Percentiles rank a stretch among this genome's conserved stretches.
These are phyloP conservation scores for Drosophila mercatorum DNA, from an alignment of 2,888 invertebrate genomes.

Conservation along the genomic window DNA sequence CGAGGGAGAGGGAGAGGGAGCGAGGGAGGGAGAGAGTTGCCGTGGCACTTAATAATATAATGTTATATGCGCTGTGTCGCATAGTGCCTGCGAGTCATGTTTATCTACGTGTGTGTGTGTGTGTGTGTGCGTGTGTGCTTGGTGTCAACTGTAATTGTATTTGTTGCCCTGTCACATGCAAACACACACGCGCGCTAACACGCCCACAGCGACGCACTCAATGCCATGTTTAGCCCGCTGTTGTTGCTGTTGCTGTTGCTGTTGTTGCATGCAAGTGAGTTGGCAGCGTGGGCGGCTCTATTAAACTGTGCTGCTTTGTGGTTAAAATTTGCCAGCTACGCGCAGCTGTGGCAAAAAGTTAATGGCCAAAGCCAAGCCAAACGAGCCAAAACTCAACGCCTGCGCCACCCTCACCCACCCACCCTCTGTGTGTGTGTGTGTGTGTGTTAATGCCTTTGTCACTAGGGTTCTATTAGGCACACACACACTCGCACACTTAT, in stretches of 20 bases:
- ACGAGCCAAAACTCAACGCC: conserved; percentile 15
- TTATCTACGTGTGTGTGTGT: conserved; percentile 2
- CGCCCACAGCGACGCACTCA: conserved; percentile 12
- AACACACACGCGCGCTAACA: conserved; percentile 28
- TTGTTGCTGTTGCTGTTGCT: not conserved
- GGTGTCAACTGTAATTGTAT: conserved; percentile 64
- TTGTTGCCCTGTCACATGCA: conserved; percentile 39
- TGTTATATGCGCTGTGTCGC: conserved; percentile 67
- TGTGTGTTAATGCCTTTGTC: conserved; percentile 62
- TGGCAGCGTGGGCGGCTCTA: conserved; percentile 64
- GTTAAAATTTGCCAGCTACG: conserved; percentile 64
- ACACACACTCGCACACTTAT: conserved; percentile 24
- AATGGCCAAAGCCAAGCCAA: conserved; percentile 63
- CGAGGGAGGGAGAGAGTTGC: not conserved
- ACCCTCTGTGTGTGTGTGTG: conserved; percentile 2
- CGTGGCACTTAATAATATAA: conserved; percentile 73
- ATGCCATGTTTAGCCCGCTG: conserved; percentile 13
- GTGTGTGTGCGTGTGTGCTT: not conserved
- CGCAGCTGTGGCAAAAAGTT: conserved; percentile 67
- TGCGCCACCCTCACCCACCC: not conserved
- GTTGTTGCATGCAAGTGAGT: conserved; percentile 53
- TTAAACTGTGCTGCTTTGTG: conserved; percentile 66
- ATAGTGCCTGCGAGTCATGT: conserved; percentile 49
- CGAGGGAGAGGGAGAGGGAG: too few relatives aligned
- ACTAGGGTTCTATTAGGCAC: conserved; percentile 77